A percentile compares a stretch with the other conserved stretches of the same genome.
phyloP scores from a whole-genome alignment of 2,113 vertebrate genomes.

The Sebastes schlegelii region DNA sequence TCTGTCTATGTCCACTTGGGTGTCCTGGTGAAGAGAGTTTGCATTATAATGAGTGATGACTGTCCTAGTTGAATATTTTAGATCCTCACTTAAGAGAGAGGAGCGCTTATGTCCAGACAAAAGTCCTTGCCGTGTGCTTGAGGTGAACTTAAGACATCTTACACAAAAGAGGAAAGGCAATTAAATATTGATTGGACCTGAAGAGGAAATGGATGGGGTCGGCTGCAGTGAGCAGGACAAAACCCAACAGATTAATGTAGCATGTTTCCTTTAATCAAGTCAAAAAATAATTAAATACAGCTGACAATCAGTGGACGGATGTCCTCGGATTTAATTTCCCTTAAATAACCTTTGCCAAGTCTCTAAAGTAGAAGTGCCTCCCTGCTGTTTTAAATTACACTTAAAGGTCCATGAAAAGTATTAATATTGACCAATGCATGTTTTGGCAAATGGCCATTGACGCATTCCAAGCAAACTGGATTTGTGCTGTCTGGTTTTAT shows the following conservation, averaged over 20 bases:
- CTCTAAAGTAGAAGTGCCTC: slow-evolving; percentile 7
- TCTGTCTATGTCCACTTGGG: background rate
- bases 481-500: slow-evolving; percentile 28
- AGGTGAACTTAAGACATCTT: slow-evolving; percentile 48
- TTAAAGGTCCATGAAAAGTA: slow-evolving; percentile 18
- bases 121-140: slow-evolving; percentile 49
- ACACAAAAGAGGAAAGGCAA: slow-evolving; percentile 50
- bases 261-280: slow-evolving; percentile 53
- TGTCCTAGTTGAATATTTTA: slow-evolving; percentile 48
- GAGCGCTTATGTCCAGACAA: slow-evolving; percentile 28
- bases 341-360: slow-evolving; percentile 18
- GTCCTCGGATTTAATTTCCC: slow-evolving; percentile 9
- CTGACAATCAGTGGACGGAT: background rate
- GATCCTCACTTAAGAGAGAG: slow-evolving; percentile 1
- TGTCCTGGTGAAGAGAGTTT: background rate
- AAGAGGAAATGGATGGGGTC: slow-evolving; percentile 39
- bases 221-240: slow-evolving; percentile 56
- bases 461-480: slow-evolving; percentile 25
- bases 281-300: slow-evolving; percentile 21
- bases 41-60: slow-evolving; percentile 25
- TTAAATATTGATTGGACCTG: slow-evolving; percentile 66
- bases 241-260: slow-evolving; percentile 50
- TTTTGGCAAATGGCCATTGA: slow-evolving; percentile 20
- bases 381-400: slow-evolving; percentile 5
- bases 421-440: slow-evolving; percentile 10